phyloP scores from a whole-genome alignment of 2,113 vertebrate genomes.

The Hippocampus mohnikei region DNA sequence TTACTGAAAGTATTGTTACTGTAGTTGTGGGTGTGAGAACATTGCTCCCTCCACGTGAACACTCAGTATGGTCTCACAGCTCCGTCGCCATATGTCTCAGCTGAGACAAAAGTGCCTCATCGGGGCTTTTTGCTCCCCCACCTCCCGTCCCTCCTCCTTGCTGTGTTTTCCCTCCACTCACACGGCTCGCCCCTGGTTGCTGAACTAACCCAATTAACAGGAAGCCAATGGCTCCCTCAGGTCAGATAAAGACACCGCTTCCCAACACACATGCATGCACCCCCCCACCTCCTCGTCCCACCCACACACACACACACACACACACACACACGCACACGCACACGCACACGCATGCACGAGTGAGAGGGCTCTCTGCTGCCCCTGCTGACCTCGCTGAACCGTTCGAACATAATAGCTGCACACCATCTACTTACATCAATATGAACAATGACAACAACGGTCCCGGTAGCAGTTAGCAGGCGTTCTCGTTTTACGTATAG shows the following conservation, averaged over 20 bases:
- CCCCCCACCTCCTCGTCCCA: not conserved
- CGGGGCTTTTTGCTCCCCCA: conserved; percentile 42
- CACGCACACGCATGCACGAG: not conserved
- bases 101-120: conserved; percentile 66
- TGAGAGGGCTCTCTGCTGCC: conserved; percentile 69
- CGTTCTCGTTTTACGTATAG: not conserved
- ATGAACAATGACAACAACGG: conserved; percentile 41
- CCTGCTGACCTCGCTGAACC: conserved; percentile 67
- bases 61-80: conserved; percentile 55
- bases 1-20: conserved; percentile 54
- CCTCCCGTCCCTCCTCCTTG: conserved; percentile 23
- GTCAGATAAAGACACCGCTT: conserved; percentile 73
- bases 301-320: conserved; percentile 2
- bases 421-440: conserved; percentile 43
- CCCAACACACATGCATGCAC: not conserved
- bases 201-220: conserved; percentile 70
- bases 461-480: conserved; percentile 10
- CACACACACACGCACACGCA: conserved; percentile 4
- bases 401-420: conserved; percentile 56
- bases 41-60: conserved; percentile 58
- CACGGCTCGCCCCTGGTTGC: conserved; percentile 61
- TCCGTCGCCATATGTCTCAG: conserved; percentile 69
- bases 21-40: conserved; percentile 47
- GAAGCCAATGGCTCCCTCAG: conserved; percentile 63
- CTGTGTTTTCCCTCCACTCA: conserved; percentile 64